phyloP scores from a whole-genome alignment of 2,888 invertebrate species.

The Gisinianus flammeolus region DNA sequence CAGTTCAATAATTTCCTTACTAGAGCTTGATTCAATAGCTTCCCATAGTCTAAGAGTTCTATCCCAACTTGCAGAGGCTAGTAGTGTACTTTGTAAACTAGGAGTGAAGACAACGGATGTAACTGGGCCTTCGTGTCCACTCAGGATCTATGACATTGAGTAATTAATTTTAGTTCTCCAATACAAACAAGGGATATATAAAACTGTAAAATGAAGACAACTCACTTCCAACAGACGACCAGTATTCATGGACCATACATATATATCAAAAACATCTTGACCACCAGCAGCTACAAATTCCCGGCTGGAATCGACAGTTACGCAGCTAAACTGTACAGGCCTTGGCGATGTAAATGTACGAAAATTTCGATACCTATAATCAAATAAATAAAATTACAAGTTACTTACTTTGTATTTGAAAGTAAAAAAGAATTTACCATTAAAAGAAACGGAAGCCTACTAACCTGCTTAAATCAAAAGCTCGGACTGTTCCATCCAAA shows the following conservation, averaged over 20 bases:
- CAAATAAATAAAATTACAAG: neutral
- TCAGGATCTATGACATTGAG: conserved; percentile 68
- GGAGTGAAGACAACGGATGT: conserved; percentile 82
- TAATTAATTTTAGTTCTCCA: neutral
- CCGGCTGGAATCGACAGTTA: conserved; percentile 85
- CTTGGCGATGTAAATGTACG: conserved; percentile 91
- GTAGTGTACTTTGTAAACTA: conserved; percentile 71
- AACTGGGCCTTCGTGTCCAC: conserved; percentile 94
- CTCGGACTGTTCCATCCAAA: conserved; percentile 95
- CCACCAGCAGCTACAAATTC: conserved; percentile 95
- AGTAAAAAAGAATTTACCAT: neutral
- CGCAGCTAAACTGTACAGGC: conserved; percentile 89
- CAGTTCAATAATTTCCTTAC: conserved; percentile 80
- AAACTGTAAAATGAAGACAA: neutral
- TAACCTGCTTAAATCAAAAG: conserved; percentile 88
- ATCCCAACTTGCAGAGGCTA: conserved; percentile 95
- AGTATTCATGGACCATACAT: conserved; percentile 92
- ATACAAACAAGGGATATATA: neutral
- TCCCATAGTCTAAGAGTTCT: conserved; percentile 91
- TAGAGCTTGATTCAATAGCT: conserved; percentile 79
- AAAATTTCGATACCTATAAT: conserved; percentile 91
- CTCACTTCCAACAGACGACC: conserved; percentile 85
- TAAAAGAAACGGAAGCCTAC: no score
- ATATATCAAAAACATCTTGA: conserved; percentile 93
- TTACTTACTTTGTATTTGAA: neutral